phyloP scores from a whole-genome alignment of 2,797 vertebrate species.

The Aphelocoma californica region DNA sequence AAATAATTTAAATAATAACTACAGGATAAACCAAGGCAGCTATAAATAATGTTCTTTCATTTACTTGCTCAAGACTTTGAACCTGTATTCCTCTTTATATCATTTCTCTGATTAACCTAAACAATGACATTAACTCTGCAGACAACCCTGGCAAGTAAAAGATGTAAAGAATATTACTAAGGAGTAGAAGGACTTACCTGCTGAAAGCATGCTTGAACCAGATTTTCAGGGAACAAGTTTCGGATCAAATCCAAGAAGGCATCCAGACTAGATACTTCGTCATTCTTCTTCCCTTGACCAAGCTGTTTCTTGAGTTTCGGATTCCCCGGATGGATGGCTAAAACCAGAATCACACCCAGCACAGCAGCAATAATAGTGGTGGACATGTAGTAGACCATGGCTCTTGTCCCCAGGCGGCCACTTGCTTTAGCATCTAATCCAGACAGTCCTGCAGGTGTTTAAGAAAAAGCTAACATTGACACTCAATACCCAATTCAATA shows the following conservation, averaged over 20 bases:
- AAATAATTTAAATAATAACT: neutral
- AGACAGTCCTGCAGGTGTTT: slow-evolving; percentile 82
- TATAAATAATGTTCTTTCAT: neutral
- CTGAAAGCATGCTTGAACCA: slow-evolving; percentile 98
- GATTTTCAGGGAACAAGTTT: slow-evolving; percentile 96
- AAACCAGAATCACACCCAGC: slow-evolving; percentile 94
- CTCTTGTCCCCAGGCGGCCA: slow-evolving; percentile 93
- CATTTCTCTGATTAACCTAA: neutral
- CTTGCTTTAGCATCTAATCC: slow-evolving; percentile 98
- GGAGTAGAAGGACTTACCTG: slow-evolving; percentile 81
- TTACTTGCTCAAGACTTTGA: neutral
- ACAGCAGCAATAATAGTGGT: slow-evolving; percentile 97
- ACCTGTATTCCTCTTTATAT: neutral
- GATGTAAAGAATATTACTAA: neutral
- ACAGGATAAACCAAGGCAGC: neutral
- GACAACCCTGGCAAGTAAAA: neutral
- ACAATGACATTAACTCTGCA: neutral
- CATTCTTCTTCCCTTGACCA: slow-evolving; percentile 90
- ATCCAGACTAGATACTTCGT: slow-evolving; percentile 96
- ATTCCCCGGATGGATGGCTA: slow-evolving; percentile 95
- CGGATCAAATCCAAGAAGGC: slow-evolving; percentile 97
- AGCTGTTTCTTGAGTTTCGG: slow-evolving; percentile 94
- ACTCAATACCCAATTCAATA: neutral
- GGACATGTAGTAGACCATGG: slow-evolving; percentile 97
- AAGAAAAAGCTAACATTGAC: slow-evolving; percentile 12